Base-by-base conservation (phyloP, 2,888 invertebrate genomes). In the Sarcophaga subvicina region DNA sequence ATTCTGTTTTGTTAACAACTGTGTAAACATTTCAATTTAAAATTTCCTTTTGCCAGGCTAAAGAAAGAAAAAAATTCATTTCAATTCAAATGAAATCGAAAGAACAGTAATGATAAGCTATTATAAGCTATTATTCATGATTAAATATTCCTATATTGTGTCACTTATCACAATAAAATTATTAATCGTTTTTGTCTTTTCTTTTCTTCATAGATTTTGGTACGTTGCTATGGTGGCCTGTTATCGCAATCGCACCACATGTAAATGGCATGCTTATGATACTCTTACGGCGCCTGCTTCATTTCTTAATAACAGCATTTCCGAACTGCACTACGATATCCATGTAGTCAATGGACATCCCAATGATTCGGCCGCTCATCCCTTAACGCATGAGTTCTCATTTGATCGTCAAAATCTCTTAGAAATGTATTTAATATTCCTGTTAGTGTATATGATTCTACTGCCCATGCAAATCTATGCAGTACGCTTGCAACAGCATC, bases 271-370 rank as follows among this genome's bases (percentile, higher is more conserved):
- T 89, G 95, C 97, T 90, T 96, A 96, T 88, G 94, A 95, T 88
- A 90, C 89, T 75, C 69, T 90, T 76, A 84, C 88, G 77, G 82
- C 85, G 14, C 88, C 88, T n/a, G 83, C 83, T 25, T 77, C 85
- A 20, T 87, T 85, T 87, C 75, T 87, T 12, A 88, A 88, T 14
- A 89, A 88, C 47, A 80, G 85, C 45, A 78, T 85, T 85, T 77
- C 83, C 8, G 81, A 89, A 73, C 10, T 87, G 83, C 94, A 96
- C 76, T 99, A 99, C 93, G 98, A 99, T 93, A 96, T 99, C 89
- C 98, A 98, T 97, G 95, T 99, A 71, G 99, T 99, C 10, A 99
- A 99, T 94, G 99, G 99, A 45, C 97, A 98, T 94, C 99, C 99
- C 0, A 97, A 97, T 92, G 95, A 96, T 90, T 97, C 97, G 84